Evolutionary conservation across 2,113 vertebrate genomes (phyloP), one percentile per base, ranked within the genome.

Genomic region (Sterna hirundo): DNA sequence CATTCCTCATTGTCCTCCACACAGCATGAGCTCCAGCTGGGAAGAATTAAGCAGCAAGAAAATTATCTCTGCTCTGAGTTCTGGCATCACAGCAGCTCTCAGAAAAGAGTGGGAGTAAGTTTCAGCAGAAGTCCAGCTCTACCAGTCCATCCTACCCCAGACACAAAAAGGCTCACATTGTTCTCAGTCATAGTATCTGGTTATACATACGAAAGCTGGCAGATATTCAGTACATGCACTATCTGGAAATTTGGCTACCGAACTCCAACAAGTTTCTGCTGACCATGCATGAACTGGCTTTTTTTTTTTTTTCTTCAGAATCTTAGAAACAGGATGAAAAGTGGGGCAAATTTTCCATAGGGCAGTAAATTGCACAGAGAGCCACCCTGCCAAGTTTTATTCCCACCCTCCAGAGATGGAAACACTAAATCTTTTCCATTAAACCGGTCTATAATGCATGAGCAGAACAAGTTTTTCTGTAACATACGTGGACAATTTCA

Each of bases 31-130:
- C 34, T 60, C 58, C 93, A 96, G 82, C 62, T 95, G 90, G 49
- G 40, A 93, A 65, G 74, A 94, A 77, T 94, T 94, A 91, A 83
- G 21, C 29, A 68, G 57, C 70, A 90, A 76, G 84, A 72, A 90
- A 93, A 90, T 76, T 44, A 60, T 91, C 89, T 91, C 49, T 90
- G 47, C 46, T 86, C 21, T 94, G 52, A 68, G 66, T 49, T 21
- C 66, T 87, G 87, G 62, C 81, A 91, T 6, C 49, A 36, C 22
- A 91, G 69, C 54, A 76, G 61, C n/a, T 49, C 70, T 34, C 71
- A 62, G 76, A 72, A 60, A 72, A 79, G 47, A 72, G 22, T 9
- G 83, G 15, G 27, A 68, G 32, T 38, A 81, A 58, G 14, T 75
- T 91, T 62, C 51, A 94, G 60, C 34, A 84, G 61, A 79, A 87